Evolutionary conservation across 2,888 invertebrate genomes (phyloP), one percentile per base, ranked within the genome.

Genomic region (Erebia palarica): DNA sequence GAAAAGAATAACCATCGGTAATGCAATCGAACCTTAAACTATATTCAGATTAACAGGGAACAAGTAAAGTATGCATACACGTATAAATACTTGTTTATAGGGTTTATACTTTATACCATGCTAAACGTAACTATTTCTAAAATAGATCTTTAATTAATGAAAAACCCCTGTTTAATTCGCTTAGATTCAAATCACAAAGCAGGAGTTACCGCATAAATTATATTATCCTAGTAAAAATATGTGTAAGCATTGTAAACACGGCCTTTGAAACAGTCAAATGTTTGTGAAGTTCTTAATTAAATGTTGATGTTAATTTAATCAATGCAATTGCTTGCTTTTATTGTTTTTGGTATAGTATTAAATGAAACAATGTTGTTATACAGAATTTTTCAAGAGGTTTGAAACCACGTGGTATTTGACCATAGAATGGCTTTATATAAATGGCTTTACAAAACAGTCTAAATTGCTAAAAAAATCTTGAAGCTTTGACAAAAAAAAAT

Each of bases 201-300:
- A 47, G 13, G 47, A 47, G 27, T 49, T 61, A 61, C n/a, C 44
- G 61, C 44, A 18, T 44, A 13, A n/a, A n/a, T n/a, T n/a, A 3
- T 27, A 36, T 14, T 63, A 21, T 49, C 16, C 61, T 18, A 47
- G 47, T 16, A 47, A 44, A 61, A 61, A 61, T 18, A 61, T 16
- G 61, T 44, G 18, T 59, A 47, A 11, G 14, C 21, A 14, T 49
- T 18, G 47, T 49, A 63, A 49, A 63, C 7, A 47, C 14, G 21
- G 63, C 21, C 21, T 63, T 63, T 63, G 63, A 63, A 49, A 59
- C 1, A 36, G 36, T 14, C 8, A 14, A 59, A 61, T 61, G 61
- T 61, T 61, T 44, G 44, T 61, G 44, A 44, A 61, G 44, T 44
- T 61, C 44, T 61, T 44, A 61, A 47, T 61, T 61, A 61, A 47